Conservation (phyloP, 1,140 invertebrate genomes). For the Asbolus verrucosus region DNA sequence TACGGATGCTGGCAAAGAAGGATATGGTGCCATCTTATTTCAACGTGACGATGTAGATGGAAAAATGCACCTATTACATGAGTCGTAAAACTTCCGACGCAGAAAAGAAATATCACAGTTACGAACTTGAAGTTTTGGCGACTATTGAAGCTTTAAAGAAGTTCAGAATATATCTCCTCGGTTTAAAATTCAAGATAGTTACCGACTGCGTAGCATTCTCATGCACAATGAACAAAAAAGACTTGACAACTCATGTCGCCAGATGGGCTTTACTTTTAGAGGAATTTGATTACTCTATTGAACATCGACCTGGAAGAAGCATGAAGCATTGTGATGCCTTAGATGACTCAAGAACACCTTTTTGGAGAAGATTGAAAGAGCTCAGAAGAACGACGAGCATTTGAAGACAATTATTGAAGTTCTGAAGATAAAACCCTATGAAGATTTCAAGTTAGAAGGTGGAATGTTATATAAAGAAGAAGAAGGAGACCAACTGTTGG, state of each 20-base stretch:
- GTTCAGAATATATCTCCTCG: slow-evolving; percentile 67
- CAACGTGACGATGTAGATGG: slow-evolving; percentile 59
- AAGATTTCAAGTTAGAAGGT: slow-evolving; percentile 53
- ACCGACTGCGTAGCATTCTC: slow-evolving; percentile 63
- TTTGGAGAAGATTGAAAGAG: slow-evolving; percentile 35
- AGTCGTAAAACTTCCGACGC: slow-evolving; percentile 58
- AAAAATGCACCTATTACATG: slow-evolving; percentile 65
- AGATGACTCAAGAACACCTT: slow-evolving; percentile 60
- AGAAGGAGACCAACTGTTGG: slow-evolving; percentile 48
- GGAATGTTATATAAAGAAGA: slow-evolving; percentile 50
- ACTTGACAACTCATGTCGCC: slow-evolving; percentile 58
- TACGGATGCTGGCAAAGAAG: slow-evolving; percentile 54
- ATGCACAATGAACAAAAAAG: slow-evolving; percentile 57
- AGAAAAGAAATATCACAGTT: slow-evolving; percentile 63
- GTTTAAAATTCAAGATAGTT: slow-evolving; percentile 65
- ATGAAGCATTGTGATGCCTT: slow-evolving; percentile 66
- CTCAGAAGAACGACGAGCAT: slow-evolving; percentile 52
- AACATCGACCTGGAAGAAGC: slow-evolving; percentile 59
- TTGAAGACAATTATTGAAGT: slow-evolving; percentile 52
- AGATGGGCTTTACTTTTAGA: slow-evolving; percentile 61
- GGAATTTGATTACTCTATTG: slow-evolving; percentile 60
- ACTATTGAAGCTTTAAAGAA: slow-evolving; percentile 67
- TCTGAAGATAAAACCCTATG: slow-evolving; percentile 47
- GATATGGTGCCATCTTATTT: slow-evolving; percentile 59
- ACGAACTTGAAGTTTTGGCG: slow-evolving; percentile 68